These are phyloP conservation scores for Branchipolynoe longqiensis DNA, from an alignment of 2,888 invertebrate genomes.

Conservation along the genomic window DNA sequence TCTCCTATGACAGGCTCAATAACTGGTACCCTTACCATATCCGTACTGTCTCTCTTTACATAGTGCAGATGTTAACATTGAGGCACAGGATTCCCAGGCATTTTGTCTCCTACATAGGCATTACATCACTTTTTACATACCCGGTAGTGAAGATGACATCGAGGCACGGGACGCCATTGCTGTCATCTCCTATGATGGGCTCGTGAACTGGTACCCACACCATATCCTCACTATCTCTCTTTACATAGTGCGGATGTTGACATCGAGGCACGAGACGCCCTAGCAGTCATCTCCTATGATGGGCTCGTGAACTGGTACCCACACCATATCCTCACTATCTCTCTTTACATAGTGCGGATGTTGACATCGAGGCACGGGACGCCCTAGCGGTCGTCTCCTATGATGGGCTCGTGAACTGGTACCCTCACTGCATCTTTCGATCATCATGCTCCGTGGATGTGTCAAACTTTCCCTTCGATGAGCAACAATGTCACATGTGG, in stretches of 20 bases:
- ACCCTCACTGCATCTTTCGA: constrained; percentile 57
- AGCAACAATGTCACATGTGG: constrained; percentile 62
- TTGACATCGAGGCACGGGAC: constrained; percentile 42
- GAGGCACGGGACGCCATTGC: constrained; percentile 6
- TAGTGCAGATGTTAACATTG: constrained; percentile 3
- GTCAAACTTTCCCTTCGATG: constrained; percentile 61
- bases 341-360: constrained; percentile 46
- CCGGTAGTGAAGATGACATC: not conserved
- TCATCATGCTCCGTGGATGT: constrained; percentile 60
- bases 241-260: constrained; percentile 15
- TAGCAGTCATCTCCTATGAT: not conserved
- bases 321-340: constrained; percentile 48
- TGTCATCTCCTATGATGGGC: not conserved
- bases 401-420: constrained; percentile 45
- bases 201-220: constrained; percentile 34
- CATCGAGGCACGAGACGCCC: not conserved
- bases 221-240: not conserved
- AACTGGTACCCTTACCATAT: not conserved
- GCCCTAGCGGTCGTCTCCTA: constrained; percentile 24
- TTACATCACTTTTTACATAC: not conserved
- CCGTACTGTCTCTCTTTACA: not conserved
- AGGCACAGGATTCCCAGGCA: not conserved
- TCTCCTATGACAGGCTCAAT: not conserved
- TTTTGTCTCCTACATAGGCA: not conserved
- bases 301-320: constrained; percentile 35